phyloP scores from a whole-genome alignment of 2,113 vertebrate species.

The Sporophila hypoxantha region DNA sequence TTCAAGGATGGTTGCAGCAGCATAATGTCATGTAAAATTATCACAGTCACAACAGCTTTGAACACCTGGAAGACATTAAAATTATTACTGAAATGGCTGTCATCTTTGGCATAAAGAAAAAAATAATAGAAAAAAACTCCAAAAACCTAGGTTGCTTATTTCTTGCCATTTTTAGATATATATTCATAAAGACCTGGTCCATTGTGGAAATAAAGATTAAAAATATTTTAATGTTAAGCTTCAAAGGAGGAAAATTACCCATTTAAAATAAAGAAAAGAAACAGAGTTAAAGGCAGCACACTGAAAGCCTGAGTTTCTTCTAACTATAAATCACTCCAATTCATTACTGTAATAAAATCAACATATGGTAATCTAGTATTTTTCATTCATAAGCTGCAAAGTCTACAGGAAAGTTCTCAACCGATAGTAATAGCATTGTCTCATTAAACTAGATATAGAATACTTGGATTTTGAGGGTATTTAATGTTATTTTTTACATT shows the following conservation, averaged over 20 bases:
- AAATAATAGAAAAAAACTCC: background rate
- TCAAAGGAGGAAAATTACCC: background rate
- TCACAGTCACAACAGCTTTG: background rate
- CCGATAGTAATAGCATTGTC: background rate
- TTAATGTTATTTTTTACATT: background rate
- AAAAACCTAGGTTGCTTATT: background rate
- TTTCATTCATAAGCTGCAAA: background rate
- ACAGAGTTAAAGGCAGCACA: background rate
- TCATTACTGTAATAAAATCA: background rate
- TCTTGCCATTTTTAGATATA: background rate
- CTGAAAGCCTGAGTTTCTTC: background rate
- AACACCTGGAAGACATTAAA: background rate
- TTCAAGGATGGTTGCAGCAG: background rate
- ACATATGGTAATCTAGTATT: background rate
- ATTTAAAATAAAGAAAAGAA: background rate
- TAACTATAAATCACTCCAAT: background rate
- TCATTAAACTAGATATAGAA: background rate
- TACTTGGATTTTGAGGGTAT: background rate
- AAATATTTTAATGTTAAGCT: background rate
- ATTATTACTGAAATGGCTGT: background rate
- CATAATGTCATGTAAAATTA: background rate
- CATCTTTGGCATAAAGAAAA: background rate
- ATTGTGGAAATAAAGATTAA: background rate
- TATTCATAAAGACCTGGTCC: background rate
- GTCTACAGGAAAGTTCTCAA: background rate